Evolutionary conservation across 2,797 vertebrate species (phyloP), one percentile per base, ranked within the genome.

Genomic region (Perodicticus potto): DNA sequence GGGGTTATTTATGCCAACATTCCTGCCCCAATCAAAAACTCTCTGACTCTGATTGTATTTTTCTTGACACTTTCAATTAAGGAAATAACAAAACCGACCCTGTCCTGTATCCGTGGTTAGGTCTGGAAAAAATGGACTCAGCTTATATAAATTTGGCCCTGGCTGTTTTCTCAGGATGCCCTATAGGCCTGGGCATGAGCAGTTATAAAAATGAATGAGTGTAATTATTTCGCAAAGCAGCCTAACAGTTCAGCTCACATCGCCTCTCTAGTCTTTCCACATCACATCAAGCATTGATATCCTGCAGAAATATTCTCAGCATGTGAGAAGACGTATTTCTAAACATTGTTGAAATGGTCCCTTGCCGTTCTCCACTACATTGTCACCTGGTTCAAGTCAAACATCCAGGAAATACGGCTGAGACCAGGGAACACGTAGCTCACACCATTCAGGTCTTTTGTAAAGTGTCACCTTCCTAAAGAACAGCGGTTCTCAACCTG

Each of bases 11-110:
- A 86, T 95, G 94, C 87, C 63, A 61, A 84, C 37, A 13, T 89
- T 95, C 80, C 59, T 94, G 84, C 86, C 78, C 61, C 86, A 55
- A 91, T 97, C 91, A 95, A 93, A 95, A 94, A 55, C 89, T 76
- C 95, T 74, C 73, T 86, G 95, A 95, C 83, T 86, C 89, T 92
- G 70, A 90, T 96, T 89, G 91, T 91, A 95, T 96, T 91, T 96
- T 93, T 97, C 95, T 86, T 95, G 89, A 93, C 2, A 78, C 89
- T 96, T 96, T 96, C 90, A 97, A 96, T 97, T 96, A 96, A 96
- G 92, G 84, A 97, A 96, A 96, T 97, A 97, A 95, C 95, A 97
- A 97, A 97, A 89, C 85, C 83, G 95, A 84, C 76, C 22, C 93
- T 94, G 95, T 95, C 84, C 86, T 91, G 91, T 37, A 96, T 81